Percentiles rank a stretch among this genome's conserved stretches.
Evolutionary conservation across 2,888 invertebrate species (phyloP).

Genomic region (Muschampia staudingeri): DNA sequence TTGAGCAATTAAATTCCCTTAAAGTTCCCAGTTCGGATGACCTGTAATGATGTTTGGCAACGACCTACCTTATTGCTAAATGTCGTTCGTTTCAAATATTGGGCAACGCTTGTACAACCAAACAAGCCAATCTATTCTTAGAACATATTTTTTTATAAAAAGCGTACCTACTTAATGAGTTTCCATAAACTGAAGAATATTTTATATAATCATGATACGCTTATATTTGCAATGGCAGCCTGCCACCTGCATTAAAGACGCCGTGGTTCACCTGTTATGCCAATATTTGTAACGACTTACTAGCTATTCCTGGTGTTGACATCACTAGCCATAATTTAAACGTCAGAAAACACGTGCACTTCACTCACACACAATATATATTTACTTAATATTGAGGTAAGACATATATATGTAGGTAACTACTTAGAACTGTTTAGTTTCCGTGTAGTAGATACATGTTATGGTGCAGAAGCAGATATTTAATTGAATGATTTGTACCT

Average conservation of each 20-base stretch:
- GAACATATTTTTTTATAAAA: background rate
- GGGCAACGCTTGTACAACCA: constrained; percentile 24
- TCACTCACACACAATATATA: background rate
- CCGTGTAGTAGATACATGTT: too few relatives aligned
- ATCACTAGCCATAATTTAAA: constrained; percentile 81
- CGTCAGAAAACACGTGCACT: constrained; percentile 75
- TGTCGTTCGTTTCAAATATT: constrained; percentile 31
- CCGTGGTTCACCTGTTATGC: constrained; percentile 81
- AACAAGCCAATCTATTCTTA: constrained; percentile 1
- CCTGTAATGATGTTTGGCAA: constrained; percentile 35
- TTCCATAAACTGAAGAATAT: constrained; percentile 24
- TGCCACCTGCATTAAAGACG: constrained; percentile 70
- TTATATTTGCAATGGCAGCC: constrained; percentile 65
- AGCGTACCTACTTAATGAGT: background rate
- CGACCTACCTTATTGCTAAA: constrained; percentile 39
- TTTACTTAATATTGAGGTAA: constrained; percentile 18
- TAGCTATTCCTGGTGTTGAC: constrained; percentile 82
- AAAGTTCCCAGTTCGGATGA: constrained; percentile 18
- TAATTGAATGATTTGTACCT: constrained; percentile 9
- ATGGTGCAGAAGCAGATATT: background rate
- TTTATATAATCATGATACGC: constrained; percentile 22
- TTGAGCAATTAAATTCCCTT: constrained; percentile 15
- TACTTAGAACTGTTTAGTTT: constrained; percentile 28
- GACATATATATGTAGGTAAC: background rate
- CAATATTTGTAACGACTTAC: constrained; percentile 69